These are phyloP conservation scores for Axea sp. DNA, from an alignment of 2,888 invertebrate genomes.

Conservation along the genomic window DNA sequence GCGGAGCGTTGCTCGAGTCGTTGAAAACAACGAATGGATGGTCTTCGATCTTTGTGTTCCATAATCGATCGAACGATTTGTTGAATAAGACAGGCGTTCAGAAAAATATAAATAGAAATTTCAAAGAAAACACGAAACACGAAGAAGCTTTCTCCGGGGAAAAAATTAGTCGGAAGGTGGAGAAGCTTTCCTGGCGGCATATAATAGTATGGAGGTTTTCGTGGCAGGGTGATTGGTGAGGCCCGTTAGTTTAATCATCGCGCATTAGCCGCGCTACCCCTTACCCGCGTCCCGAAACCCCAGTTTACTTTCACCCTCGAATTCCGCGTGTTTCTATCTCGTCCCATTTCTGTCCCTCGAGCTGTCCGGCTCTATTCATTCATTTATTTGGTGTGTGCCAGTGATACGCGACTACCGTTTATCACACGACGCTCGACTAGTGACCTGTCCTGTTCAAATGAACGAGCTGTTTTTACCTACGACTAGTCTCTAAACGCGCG, in stretches of 20 bases:
- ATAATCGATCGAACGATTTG: too few species aligned
- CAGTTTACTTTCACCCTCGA: conserved; percentile 74
- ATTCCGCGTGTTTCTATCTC: conserved; percentile 69
- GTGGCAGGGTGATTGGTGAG: conserved; percentile 78
- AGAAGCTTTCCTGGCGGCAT: conserved; percentile 60
- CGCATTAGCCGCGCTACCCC: conserved; percentile 77
- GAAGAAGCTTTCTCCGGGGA: conserved; percentile 40
- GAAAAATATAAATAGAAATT: conserved; percentile 43
- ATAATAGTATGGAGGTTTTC: conserved; percentile 71
- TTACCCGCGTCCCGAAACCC: conserved; percentile 66
- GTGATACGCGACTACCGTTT: conserved; percentile 69
- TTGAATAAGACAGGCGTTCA: too few species aligned
- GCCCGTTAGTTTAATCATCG: conserved; percentile 79
- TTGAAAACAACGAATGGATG: too few species aligned
- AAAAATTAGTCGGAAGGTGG: conserved; percentile 67
- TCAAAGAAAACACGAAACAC: conserved; percentile 42
- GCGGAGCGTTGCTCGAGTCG: too few species aligned
- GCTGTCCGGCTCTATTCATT: conserved; percentile 68
- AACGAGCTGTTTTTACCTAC: conserved; percentile 60
- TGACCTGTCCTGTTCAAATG: conserved; percentile 57
- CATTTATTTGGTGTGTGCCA: conserved; percentile 68
- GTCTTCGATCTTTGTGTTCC: too few species aligned
- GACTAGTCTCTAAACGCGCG: conserved; percentile 51
- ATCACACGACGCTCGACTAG: conserved; percentile 63
- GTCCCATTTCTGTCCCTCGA: conserved; percentile 58